Conservation (phyloP, 2,797 vertebrate species). For the Poecile montanus region DNA sequence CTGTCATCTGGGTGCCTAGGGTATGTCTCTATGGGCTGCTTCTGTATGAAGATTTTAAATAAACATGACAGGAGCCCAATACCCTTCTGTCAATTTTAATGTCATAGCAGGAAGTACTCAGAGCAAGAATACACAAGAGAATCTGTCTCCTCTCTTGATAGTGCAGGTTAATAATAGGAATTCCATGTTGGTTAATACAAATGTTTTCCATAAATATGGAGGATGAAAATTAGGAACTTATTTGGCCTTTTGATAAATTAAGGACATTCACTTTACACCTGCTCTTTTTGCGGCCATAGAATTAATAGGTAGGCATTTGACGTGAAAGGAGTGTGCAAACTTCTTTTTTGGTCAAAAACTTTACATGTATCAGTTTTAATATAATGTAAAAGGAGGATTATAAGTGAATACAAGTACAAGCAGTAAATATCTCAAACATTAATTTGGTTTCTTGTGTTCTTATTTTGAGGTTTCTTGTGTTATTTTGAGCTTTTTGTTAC, state of each 20-base stretch:
- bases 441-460: neutral
- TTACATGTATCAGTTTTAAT: neutral
- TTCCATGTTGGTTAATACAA: neutral
- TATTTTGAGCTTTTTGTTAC: neutral
- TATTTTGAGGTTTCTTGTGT: neutral
- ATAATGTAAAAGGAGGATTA: neutral
- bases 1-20: constrained; percentile 35
- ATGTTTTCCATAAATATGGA: neutral
- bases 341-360: neutral
- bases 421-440: neutral
- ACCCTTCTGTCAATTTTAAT: constrained; percentile 63
- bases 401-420: neutral
- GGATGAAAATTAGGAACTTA: neutral
- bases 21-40: constrained; percentile 9
- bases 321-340: neutral
- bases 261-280: neutral
- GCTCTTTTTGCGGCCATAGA: neutral
- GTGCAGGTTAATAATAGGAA: neutral
- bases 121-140: constrained; percentile 34
- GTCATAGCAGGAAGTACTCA: constrained; percentile 16
- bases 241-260: constrained; percentile 11
- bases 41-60: constrained; percentile 61
- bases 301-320: neutral
- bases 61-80: constrained; percentile 56
- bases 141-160: neutral